Evolutionary conservation across 2,888 invertebrate genomes (phyloP), one percentile per base, ranked within the genome.

Genomic region (Perizoma affinitatum): DNA sequence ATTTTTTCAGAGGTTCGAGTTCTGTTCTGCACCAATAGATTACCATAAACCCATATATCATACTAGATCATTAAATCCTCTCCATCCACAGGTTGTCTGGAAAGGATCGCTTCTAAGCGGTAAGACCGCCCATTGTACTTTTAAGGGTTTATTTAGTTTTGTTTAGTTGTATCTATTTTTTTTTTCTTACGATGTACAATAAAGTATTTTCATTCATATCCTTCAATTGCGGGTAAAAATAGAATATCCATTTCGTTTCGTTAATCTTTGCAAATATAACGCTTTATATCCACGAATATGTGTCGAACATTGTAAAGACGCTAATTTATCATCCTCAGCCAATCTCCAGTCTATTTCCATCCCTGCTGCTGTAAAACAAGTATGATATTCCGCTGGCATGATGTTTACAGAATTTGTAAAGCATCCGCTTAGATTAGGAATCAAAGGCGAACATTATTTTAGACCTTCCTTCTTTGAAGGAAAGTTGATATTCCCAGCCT

Each of bases 301-400:
- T 65, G 65, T 67, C 69, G 65, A 69, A 69, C 62, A 67, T 61
- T 61, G 68, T 65, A 69, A 56, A 62, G 62, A 65, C 57, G 59
- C 65, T 63, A 65, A 69, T 67, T 65, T 61, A 65, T 69, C 65
- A 67, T 63, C 54, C 55, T 67, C 59, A 57, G 42, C 8, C 40
- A n/a, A 40, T 40, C 46, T 57, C 53, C 60, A 42, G 43, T 46
- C 47, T 40, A 51, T 58, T 58, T 42, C 10, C 47, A 40, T 38
- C 63, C 60, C 4, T 67, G 47, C 42, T n/a, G 1, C 40, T n/a
- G 11, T 5, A n/a, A 0, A 0, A 7, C 54, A 54, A 50, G 43
- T 57, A 35, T 58, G 44, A 36, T 43, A 51, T n/a, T 65, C 36
- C 49, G 11, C 9, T 62, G 62, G 42, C 50, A 43, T 10, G 40